These are phyloP conservation scores for Actias luna DNA, from an alignment of 2,888 invertebrate species.

Conservation along the genomic window DNA sequence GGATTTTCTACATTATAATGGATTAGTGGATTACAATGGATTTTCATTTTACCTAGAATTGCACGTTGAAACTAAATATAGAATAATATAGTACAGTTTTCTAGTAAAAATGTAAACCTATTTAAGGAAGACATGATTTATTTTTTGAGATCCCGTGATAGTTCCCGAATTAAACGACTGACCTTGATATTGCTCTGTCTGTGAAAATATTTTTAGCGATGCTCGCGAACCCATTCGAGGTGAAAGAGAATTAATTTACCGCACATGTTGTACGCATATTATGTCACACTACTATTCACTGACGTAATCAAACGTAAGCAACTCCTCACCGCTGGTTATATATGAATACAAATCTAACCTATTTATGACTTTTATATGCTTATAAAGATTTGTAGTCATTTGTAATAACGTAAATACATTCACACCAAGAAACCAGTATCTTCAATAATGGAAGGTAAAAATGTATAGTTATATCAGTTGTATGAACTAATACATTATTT, in stretches of 20 bases:
- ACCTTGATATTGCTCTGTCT: slow-evolving; percentile 71
- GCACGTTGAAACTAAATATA: not conserved
- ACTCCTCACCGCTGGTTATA: not conserved
- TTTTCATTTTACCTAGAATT: not conserved
- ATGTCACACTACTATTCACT: slow-evolving; percentile 50
- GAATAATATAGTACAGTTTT: not conserved
- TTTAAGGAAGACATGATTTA: slow-evolving; percentile 18
- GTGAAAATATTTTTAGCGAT: slow-evolving; percentile 71
- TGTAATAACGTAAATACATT: too few relatives aligned
- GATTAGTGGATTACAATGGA: too few relatives aligned
- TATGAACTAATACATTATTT: too few relatives aligned
- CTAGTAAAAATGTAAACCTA: slow-evolving; percentile 9
- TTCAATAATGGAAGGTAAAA: too few relatives aligned
- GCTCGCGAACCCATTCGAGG: slow-evolving; percentile 55
- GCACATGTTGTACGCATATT: slow-evolving; percentile 47
- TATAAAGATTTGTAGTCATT: too few relatives aligned
- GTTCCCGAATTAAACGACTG: slow-evolving; percentile 42
- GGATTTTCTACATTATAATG: too few relatives aligned
- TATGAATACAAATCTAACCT: not conserved
- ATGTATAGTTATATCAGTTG: too few relatives aligned
- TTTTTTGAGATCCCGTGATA: slow-evolving; percentile 32
- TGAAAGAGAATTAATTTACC: slow-evolving; percentile 62
- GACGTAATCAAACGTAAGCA: slow-evolving; percentile 38
- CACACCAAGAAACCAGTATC: too few relatives aligned
- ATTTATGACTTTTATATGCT: too few relatives aligned